A percentile compares a stretch with the other conserved stretches of the same genome.
Evolutionary conservation across 1,140 invertebrate species (phyloP).

Genomic region (Heliconius nattereri): DNA sequence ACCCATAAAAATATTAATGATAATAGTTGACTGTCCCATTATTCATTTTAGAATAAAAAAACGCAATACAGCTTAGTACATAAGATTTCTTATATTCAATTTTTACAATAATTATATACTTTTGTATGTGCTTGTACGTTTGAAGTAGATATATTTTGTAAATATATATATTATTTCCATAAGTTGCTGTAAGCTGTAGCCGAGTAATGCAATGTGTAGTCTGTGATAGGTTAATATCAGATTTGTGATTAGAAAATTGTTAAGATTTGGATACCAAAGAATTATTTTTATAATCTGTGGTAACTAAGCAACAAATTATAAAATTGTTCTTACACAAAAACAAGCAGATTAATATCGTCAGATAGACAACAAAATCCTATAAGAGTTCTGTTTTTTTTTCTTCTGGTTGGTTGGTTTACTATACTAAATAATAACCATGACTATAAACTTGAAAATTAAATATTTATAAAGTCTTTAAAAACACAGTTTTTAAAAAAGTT

Average conservation of each 20-base stretch:
- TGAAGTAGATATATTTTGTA: conserved; percentile 31
- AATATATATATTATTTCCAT: conserved; percentile 32
- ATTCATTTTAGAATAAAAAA: not conserved
- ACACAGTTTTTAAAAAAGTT: not conserved
- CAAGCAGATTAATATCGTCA: no score
- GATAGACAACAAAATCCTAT: no score
- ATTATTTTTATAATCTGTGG: conserved; percentile 1
- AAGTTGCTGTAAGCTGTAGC: conserved; percentile 31
- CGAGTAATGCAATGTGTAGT: conserved; percentile 4
- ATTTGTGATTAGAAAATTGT: conserved; percentile 37
- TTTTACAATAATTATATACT: conserved; percentile 33
- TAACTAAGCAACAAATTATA: not conserved
- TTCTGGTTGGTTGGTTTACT: no score
- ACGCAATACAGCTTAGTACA: not conserved
- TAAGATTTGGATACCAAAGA: conserved; percentile 16
- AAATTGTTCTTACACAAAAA: no score
- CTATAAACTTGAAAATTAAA: not conserved
- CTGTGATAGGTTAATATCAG: conserved; percentile 39
- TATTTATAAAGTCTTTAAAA: not conserved
- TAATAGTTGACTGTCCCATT: not conserved
- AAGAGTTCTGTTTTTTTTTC: not conserved
- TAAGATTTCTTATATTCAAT: conserved; percentile 22
- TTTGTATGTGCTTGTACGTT: conserved; percentile 29
- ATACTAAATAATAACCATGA: no score
- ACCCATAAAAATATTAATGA: not conserved